Base-by-base conservation (phyloP, 1,140 invertebrate genomes). In the Andrena cerasifolii region DNA sequence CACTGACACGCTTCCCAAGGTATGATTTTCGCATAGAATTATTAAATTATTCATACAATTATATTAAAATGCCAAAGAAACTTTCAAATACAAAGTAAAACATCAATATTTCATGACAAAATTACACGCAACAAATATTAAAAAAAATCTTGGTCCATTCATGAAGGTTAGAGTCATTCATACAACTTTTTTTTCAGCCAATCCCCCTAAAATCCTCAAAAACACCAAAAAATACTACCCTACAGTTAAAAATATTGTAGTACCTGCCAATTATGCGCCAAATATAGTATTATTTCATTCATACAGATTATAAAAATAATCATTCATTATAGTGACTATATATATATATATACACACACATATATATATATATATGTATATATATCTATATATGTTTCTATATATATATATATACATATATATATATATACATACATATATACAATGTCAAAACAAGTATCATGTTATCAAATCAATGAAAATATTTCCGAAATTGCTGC, bases 131-230 rank as follows among this genome's bases (percentile, higher is more conserved):
- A 21, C n/a, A 66, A 14, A 47, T 65, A 56, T 49, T 21, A 26
- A 31, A 54, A 75, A 3, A 53, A 28, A 16, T 71, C 18, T 33
- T 18, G 33, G 16, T 18, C 5, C 5, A 7, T 56, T 49, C 5
- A 21, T 10, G 24, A 62, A 72, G 70, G 70, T 73, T 73, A 73
- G 31, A 67, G 3, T 24, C 43, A 65, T 31, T 18, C 12, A 21
- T 47, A 47, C 47, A n/a, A n/a, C 45, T 21, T 16, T n/a, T 36
- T 67, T 67, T 2, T 18, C 4, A 14, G 21, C 3, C 10, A 45
- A 47, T 45, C 21, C 24, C 16, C 16, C 14, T 40, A 56, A 56
- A 45, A 47, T 45, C 21, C 24, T 21, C 16, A n/a, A 53, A 56
- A 56, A 54, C 33, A 28, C 24, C 4, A 7, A 0, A 21, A 66